phyloP scores from a whole-genome alignment of 2,888 invertebrate species.

The Hyposoter didymator region DNA sequence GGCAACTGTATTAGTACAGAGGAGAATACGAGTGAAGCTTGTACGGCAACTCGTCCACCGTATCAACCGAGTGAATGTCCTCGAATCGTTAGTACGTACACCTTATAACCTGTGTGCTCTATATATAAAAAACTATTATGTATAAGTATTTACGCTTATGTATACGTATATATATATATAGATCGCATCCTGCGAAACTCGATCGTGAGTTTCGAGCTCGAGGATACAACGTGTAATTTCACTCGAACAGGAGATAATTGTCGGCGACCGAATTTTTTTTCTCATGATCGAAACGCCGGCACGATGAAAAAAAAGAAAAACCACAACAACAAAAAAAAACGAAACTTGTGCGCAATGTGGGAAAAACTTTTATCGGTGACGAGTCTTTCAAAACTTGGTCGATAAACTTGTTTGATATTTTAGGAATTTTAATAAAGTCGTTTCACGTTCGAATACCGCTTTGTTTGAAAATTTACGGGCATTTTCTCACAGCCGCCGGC shows the following conservation, averaged over 20 bases:
- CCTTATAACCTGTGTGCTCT: conserved; percentile 36
- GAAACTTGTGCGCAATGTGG: conserved; percentile 51
- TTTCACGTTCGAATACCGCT: background rate
- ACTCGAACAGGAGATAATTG: conserved; percentile 44
- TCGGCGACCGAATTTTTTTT: conserved; percentile 48
- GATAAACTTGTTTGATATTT: conserved; percentile 27
- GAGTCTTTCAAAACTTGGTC: conserved; percentile 19
- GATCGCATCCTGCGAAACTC: conserved; percentile 64
- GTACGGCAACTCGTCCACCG: conserved; percentile 66
- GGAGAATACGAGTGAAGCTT: conserved; percentile 43
- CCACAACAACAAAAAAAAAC: conserved; percentile 14
- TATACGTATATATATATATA: conserved; percentile 16
- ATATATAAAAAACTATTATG: conserved; percentile 21
- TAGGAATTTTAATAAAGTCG: background rate
- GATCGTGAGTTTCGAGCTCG: conserved; percentile 61
- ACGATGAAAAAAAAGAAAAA: conserved; percentile 30
- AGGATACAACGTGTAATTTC: conserved; percentile 43
- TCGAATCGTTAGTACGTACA: conserved; percentile 55
- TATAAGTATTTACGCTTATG: conserved; percentile 2
- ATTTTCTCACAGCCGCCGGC: background rate
- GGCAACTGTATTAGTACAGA: conserved; percentile 54
- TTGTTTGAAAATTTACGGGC: background rate
- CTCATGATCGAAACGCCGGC: conserved; percentile 44
- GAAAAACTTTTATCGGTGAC: conserved; percentile 41
- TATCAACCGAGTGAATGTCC: conserved; percentile 62